Evolutionary conservation across 1,140 invertebrate genomes (phyloP).

Genomic region (Hyles vespertilio): DNA sequence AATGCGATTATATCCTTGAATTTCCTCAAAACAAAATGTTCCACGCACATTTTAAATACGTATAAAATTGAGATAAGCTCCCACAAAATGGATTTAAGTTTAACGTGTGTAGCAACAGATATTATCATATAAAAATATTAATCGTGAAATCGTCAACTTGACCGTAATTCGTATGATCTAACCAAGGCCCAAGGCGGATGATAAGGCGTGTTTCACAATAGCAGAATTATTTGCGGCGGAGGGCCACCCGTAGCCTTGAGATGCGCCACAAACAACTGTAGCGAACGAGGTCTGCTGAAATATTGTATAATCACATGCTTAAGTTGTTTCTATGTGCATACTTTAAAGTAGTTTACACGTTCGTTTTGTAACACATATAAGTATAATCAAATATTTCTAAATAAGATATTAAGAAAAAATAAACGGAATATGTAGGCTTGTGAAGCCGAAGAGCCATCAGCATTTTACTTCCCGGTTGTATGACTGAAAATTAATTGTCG

Average conservation of each 20-base stretch:
- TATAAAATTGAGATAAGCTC: neutral
- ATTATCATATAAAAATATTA: constrained; percentile 56
- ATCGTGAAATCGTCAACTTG: constrained; percentile 72
- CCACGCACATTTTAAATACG: neutral
- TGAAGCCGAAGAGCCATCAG: too few species aligned
- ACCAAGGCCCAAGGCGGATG: constrained; percentile 56
- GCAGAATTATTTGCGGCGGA: constrained; percentile 73
- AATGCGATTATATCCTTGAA: too few species aligned
- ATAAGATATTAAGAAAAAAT: too few species aligned
- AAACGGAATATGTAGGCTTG: too few species aligned
- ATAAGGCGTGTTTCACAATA: constrained; percentile 73
- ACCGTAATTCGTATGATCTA: constrained; percentile 72
- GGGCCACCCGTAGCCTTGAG: constrained; percentile 60
- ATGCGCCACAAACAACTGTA: constrained; percentile 66
- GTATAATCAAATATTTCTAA: too few species aligned
- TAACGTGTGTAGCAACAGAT: constrained; percentile 24
- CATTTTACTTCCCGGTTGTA: too few species aligned
- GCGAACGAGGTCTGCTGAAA: constrained; percentile 56
- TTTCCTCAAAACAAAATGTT: too few species aligned
- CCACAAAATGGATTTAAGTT: neutral
- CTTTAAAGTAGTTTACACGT: too few species aligned
- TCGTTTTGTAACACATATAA: too few species aligned
- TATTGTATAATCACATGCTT: neutral
- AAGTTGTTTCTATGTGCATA: too few species aligned
- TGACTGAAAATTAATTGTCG: too few species aligned